A percentile compares a stretch with the other conserved stretches of the same genome.
These are phyloP conservation scores for Polydrusus cervinus DNA, from an alignment of 2,888 invertebrate genomes.

Conservation along the genomic window DNA sequence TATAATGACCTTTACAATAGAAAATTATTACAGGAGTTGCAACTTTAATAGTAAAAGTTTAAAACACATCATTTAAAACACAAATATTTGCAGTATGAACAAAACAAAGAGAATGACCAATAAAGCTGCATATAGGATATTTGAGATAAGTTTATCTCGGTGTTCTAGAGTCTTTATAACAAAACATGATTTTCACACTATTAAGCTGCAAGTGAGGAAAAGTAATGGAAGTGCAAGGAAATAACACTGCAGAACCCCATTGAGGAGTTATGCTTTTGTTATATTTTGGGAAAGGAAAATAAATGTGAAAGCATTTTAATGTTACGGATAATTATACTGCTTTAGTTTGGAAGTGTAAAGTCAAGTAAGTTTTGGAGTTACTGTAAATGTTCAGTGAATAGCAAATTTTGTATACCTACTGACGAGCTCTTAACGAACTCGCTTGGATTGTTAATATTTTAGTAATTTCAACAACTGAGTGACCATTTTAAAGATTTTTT, in stretches of 20 bases:
- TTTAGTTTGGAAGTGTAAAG: not conserved
- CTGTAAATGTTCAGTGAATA: too few species aligned
- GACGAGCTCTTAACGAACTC: too few species aligned
- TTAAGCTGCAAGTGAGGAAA: not conserved
- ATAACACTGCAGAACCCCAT: not conserved
- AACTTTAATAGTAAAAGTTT: too few species aligned
- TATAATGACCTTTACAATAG: too few species aligned
- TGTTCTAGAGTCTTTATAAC: not conserved
- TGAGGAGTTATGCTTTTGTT: not conserved
- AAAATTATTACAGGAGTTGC: too few species aligned
- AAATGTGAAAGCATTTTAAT: constrained; percentile 4
- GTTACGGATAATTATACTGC: not conserved
- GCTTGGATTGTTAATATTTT: too few species aligned
- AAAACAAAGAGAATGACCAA: not conserved
- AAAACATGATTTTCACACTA: constrained; percentile 6
- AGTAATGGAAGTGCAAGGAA: not conserved
- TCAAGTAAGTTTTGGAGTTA: not conserved
- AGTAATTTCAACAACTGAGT: too few species aligned
- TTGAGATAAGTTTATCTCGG: not conserved
- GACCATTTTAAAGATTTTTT: too few species aligned
- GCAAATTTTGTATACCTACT: too few species aligned
- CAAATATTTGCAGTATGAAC: not conserved
- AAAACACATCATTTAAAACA: not conserved
- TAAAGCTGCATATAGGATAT: not conserved
- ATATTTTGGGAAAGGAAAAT: not conserved